Conservation (phyloP, 2,888 invertebrate species). For the Corythucha ciliata region DNA sequence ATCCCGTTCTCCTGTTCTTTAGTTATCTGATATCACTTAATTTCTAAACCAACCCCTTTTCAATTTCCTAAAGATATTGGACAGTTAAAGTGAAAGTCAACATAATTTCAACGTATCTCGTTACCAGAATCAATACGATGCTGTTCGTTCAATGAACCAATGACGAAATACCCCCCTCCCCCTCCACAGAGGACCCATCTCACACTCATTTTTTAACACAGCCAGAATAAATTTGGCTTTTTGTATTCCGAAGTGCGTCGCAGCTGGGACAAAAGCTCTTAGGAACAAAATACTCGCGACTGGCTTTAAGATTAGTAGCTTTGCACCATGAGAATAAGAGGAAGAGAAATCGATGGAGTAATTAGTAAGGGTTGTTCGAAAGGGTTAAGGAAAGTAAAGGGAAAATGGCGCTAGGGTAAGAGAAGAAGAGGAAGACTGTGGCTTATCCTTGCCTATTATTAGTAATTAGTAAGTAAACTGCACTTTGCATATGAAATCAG, state of each 20-base stretch:
- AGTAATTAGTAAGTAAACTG: conserved; percentile 35
- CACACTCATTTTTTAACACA: no score
- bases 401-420: conserved; percentile 4
- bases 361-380: conserved; percentile 21
- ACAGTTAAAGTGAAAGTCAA: conserved; percentile 2
- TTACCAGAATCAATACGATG: background rate
- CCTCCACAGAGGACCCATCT: no score
- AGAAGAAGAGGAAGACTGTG: conserved; percentile 23
- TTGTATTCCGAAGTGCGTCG: no score
- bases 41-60: no score
- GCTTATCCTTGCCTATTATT: conserved; percentile 33
- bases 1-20: conserved; percentile 13
- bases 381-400: conserved; percentile 22
- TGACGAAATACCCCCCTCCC: background rate
- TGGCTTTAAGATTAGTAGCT: no score
- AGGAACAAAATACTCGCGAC: no score
- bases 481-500: conserved; percentile 35
- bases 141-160: background rate
- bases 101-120: background rate
- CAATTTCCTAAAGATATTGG: conserved; percentile 3
- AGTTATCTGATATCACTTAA: conserved; percentile 23
- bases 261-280: no score
- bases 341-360: conserved; percentile 23
- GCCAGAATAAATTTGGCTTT: no score
- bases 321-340: background rate